A percentile compares a stretch with the other conserved stretches of the same genome.
Evolutionary conservation across 2,113 vertebrate genomes (phyloP).

Genomic region (Chrysemys picta): DNA sequence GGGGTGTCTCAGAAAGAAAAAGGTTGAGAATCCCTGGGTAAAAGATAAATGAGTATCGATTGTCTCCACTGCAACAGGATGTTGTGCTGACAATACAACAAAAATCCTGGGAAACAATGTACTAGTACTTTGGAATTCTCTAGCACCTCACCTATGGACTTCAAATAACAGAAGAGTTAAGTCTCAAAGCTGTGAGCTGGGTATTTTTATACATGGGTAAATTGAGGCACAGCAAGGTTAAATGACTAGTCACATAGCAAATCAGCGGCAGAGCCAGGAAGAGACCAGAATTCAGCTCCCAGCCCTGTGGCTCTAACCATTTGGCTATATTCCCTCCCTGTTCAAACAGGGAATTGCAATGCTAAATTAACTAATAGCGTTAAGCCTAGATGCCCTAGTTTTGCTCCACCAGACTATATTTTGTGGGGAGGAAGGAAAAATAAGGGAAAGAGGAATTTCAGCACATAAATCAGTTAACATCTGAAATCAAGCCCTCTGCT

Average conservation of each 20-base stretch:
- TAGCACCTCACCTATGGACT: background rate
- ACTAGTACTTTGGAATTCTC: background rate
- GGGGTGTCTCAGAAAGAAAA: too few species aligned
- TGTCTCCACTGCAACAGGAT: background rate
- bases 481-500: background rate
- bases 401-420: background rate
- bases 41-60: background rate
- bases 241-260: rapidly evolving
- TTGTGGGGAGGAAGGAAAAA: background rate
- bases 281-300: background rate
- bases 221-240: background rate
- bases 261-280: background rate
- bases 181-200: background rate
- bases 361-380: background rate
- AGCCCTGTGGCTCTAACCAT: background rate
- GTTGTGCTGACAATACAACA: background rate
- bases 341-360: background rate
- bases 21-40: background rate
- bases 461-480: background rate
- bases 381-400: background rate
- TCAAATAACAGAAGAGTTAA: background rate
- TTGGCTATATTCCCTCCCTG: background rate
- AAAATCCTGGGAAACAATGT: rapidly evolving
- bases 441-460: background rate
- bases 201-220: background rate